phyloP scores from a whole-genome alignment of 37 sponge, comb jelly and placozoan species.

The Haliclona indistincta region DNA sequence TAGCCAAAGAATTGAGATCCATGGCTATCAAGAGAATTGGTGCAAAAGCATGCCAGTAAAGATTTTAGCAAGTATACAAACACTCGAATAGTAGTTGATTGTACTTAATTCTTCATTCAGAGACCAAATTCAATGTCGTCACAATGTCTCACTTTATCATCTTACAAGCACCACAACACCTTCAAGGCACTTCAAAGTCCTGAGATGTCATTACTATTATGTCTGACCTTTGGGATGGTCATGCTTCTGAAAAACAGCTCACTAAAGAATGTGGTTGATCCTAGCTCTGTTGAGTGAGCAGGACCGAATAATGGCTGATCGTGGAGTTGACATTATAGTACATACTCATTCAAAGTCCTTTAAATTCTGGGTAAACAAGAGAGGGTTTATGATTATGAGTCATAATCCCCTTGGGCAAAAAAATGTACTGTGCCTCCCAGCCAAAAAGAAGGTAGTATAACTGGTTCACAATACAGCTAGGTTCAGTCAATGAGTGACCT shows the following conservation, averaged over 20 bases:
- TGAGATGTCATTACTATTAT: constrained; percentile 23
- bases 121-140: constrained; percentile 17
- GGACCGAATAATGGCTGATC: constrained; percentile 14
- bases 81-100: constrained; percentile 27
- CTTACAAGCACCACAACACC: constrained; percentile 30
- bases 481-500: too few relatives aligned
- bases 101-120: constrained; percentile 29
- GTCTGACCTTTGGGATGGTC: constrained; percentile 36
- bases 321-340: constrained; percentile 41
- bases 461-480: too few relatives aligned
- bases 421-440: too few relatives aligned
- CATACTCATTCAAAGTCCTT: too few relatives aligned
- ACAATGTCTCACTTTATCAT: constrained; percentile 9
- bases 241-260: constrained; percentile 14
- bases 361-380: too few relatives aligned
- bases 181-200: constrained; percentile 18
- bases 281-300: constrained; percentile 2
- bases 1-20: constrained; percentile 34
- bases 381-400: too few relatives aligned
- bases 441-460: too few relatives aligned
- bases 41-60: constrained; percentile 11
- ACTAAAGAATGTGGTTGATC: constrained; percentile 2
- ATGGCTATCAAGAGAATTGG: constrained; percentile 29
- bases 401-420: too few relatives aligned
- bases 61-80: constrained; percentile 26